Evolutionary conservation across 2,888 invertebrate species (phyloP).

Genomic region (Nasonovia ribisnigri): DNA sequence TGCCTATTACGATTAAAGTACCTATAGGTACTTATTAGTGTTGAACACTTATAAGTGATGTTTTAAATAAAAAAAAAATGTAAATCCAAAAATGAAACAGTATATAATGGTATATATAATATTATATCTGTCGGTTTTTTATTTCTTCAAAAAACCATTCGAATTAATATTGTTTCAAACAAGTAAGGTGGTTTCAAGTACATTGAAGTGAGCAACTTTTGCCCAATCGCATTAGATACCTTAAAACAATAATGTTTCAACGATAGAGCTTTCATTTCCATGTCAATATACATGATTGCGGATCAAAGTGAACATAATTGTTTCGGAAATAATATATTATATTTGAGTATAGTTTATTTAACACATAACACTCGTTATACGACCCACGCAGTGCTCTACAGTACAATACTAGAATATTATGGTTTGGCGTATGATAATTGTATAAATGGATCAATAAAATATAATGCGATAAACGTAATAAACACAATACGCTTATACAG

Average conservation of each 20-base stretch:
- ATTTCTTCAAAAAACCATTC: background rate
- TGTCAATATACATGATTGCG: background rate
- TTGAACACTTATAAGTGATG: background rate
- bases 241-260: background rate
- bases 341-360: background rate
- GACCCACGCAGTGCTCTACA: background rate
- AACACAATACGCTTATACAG: background rate
- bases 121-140: background rate
- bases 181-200: background rate
- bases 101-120: background rate
- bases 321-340: background rate
- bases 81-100: background rate
- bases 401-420: background rate
- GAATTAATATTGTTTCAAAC: background rate
- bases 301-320: background rate
- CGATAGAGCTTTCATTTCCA: background rate
- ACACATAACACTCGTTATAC: background rate
- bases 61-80: background rate
- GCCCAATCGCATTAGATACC: background rate
- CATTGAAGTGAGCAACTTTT: background rate
- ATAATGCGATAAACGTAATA: background rate
- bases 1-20: slow-evolving; percentile 4
- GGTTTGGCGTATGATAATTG: background rate
- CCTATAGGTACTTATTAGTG: too few relatives aligned
- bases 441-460: background rate